These are phyloP conservation scores for Gandaritis pyraliata DNA, from an alignment of 2,888 invertebrate species.

Conservation along the genomic window DNA sequence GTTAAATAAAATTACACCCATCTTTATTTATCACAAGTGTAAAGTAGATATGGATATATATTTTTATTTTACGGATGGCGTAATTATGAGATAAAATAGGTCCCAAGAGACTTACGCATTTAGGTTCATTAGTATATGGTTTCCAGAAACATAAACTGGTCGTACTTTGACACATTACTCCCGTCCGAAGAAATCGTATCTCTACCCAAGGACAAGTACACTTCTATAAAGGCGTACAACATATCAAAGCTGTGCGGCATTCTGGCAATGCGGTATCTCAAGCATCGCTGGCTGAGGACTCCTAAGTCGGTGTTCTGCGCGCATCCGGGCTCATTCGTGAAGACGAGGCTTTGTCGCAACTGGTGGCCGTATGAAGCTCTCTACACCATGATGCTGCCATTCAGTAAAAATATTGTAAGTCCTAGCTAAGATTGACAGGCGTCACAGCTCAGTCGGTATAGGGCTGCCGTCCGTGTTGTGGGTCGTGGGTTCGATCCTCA, in stretches of 20 bases:
- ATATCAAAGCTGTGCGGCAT: slow-evolving; percentile 94
- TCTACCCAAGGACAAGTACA: slow-evolving; percentile 88
- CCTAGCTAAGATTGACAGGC: no score
- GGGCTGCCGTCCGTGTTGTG: no score
- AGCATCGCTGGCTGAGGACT: slow-evolving; percentile 87
- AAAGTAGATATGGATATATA: no score
- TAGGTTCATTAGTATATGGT: neutral
- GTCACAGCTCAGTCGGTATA: no score
- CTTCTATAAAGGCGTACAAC: slow-evolving; percentile 94
- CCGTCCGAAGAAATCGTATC: slow-evolving; percentile 86
- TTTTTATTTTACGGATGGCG: no score
- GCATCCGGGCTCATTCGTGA: slow-evolving; percentile 96
- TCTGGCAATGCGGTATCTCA: slow-evolving; percentile 85
- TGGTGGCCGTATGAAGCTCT: slow-evolving; percentile 93
- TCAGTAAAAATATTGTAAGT: slow-evolving; percentile 95
- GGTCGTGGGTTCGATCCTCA: no score
- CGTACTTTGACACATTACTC: slow-evolving; percentile 56
- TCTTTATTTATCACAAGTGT: no score
- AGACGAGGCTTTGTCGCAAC: slow-evolving; percentile 88
- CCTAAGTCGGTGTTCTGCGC: slow-evolving; percentile 90
- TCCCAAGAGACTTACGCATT: no score
- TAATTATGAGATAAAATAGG: no score
- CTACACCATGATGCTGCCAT: slow-evolving; percentile 92
- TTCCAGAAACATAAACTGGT: slow-evolving; percentile 66
- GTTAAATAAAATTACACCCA: no score